Conservation (phyloP, 2,113 vertebrate genomes). For the Galeopterus variegatus region DNA sequence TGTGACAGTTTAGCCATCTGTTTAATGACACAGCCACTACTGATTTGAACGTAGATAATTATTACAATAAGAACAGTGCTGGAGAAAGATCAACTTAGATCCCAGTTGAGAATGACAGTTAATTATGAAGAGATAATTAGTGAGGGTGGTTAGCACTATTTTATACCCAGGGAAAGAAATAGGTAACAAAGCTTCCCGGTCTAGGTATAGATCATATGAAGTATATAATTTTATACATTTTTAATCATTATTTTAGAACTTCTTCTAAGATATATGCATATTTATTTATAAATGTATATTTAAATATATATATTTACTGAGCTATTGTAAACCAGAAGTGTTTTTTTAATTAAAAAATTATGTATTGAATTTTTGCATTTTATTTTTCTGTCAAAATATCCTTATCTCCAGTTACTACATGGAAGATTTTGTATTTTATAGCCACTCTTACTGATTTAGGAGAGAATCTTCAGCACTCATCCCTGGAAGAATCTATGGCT, state of each 20-base stretch:
- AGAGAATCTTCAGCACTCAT: neutral
- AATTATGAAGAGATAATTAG: slow-evolving; percentile 83
- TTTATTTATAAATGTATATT: neutral
- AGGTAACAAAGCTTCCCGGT: slow-evolving; percentile 13
- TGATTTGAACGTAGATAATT: slow-evolving; percentile 79
- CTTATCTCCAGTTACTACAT: neutral
- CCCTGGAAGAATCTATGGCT: neutral
- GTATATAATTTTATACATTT: neutral
- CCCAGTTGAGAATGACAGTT: slow-evolving; percentile 72
- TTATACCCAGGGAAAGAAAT: slow-evolving; percentile 44
- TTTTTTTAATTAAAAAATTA: slow-evolving; percentile 1
- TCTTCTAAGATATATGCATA: neutral
- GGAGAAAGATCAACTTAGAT: slow-evolving; percentile 65
- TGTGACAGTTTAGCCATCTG: slow-evolving; percentile 77
- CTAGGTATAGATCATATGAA: neutral
- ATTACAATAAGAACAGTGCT: slow-evolving; percentile 56
- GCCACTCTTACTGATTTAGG: neutral
- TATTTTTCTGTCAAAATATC: slow-evolving; percentile 21
- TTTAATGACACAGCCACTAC: slow-evolving; percentile 68
- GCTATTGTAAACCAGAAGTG: neutral
- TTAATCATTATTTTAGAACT: slow-evolving; percentile 20
- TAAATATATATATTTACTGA: neutral
- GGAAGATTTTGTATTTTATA: slow-evolving; percentile 51
- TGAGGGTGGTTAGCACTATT: neutral
- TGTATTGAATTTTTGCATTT: slow-evolving; percentile 28